Conservation (phyloP, 2,888 invertebrate species). For the Phoenoteleia sp. region DNA sequence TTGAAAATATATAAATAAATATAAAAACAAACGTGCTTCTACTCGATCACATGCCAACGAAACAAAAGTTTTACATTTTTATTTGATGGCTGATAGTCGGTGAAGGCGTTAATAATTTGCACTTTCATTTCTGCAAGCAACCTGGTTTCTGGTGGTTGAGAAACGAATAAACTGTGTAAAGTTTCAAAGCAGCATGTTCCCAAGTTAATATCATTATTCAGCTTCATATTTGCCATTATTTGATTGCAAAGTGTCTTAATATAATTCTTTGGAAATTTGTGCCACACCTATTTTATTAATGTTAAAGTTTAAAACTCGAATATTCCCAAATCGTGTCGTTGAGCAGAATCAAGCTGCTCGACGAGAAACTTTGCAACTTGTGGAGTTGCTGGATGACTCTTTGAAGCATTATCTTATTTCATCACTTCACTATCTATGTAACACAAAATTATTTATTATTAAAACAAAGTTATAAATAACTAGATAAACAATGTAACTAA, state of each 20-base stretch:
- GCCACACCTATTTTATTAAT: conserved; percentile 92
- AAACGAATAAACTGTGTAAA: conserved; percentile 92
- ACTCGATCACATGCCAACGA: conserved; percentile 95
- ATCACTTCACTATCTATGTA: conserved; percentile 81
- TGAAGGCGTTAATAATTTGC: conserved; percentile 93
- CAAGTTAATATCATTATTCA: conserved; percentile 92
- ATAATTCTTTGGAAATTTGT: conserved; percentile 91
- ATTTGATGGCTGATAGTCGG: conserved; percentile 93
- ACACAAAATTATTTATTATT: too few species aligned
- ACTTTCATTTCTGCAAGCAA: conserved; percentile 90
- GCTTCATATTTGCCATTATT: conserved; percentile 94
- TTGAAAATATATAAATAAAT: too few species aligned
- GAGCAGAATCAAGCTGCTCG: conserved; percentile 90
- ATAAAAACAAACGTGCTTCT: conserved; percentile 89
- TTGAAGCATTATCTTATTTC: conserved; percentile 81
- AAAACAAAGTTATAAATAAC: neutral
- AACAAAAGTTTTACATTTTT: conserved; percentile 93
- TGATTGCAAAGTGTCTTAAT: conserved; percentile 94
- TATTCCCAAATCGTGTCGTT: conserved; percentile 88
- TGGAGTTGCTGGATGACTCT: conserved; percentile 87
- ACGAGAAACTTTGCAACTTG: conserved; percentile 91
- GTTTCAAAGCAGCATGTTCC: conserved; percentile 94
- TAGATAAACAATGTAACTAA: neutral
- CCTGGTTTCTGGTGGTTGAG: conserved; percentile 88
- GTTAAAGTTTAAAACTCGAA: conserved; percentile 93